phyloP scores from a whole-genome alignment of 2,888 invertebrate genomes.

The Ischnus inquisitorius region DNA sequence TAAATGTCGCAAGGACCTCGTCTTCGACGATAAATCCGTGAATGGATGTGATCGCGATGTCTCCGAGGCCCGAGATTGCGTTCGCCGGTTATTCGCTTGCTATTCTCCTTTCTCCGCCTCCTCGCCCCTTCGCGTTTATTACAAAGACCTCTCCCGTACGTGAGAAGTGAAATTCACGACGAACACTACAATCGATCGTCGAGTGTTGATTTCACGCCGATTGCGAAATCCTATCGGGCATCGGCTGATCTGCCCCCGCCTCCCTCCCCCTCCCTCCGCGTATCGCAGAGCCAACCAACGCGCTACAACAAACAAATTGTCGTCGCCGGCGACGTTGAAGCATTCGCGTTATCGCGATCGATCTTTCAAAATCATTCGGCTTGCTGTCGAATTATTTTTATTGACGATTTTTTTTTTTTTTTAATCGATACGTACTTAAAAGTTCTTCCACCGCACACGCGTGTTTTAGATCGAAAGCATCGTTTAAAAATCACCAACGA shows the following conservation, averaged over 20 bases:
- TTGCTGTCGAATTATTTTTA: slow-evolving; percentile 6
- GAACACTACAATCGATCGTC: slow-evolving; percentile 22
- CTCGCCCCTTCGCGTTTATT: not conserved
- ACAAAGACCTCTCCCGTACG: not conserved
- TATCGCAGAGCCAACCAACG: slow-evolving; percentile 10
- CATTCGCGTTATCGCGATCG: slow-evolving; percentile 24
- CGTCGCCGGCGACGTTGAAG: not conserved
- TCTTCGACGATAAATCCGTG: slow-evolving; percentile 21
- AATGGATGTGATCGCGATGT: slow-evolving; percentile 6
- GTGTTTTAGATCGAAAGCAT: not conserved
- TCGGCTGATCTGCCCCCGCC: not conserved
- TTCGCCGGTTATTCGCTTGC: not conserved
- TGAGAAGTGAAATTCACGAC: slow-evolving; percentile 25
- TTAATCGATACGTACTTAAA: not conserved
- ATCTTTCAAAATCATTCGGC: not conserved
- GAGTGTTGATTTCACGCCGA: slow-evolving; percentile 12
- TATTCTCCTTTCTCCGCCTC: not conserved
- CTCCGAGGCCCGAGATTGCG: slow-evolving; percentile 4
- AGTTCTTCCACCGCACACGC: not conserved
- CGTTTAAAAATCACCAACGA: not conserved
- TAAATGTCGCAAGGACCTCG: slow-evolving; percentile 20
- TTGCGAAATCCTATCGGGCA: slow-evolving; percentile 19
- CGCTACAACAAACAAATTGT: slow-evolving; percentile 14
- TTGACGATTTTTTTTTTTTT: no score
- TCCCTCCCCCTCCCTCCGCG: not conserved